Evolutionary conservation across 2,113 vertebrate genomes (phyloP).

Genomic region (Plestiodon gilberti): DNA sequence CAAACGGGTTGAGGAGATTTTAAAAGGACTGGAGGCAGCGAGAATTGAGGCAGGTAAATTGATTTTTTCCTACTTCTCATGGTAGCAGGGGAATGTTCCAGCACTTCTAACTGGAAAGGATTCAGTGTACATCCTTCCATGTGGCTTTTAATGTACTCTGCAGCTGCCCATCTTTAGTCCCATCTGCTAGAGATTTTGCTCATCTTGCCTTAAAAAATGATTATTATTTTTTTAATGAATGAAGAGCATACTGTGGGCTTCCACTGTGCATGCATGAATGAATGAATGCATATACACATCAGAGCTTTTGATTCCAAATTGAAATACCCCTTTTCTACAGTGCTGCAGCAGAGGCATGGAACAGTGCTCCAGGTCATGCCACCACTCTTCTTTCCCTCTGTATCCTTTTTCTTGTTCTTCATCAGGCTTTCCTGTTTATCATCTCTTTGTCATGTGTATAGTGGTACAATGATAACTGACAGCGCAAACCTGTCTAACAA

Average conservation of each 20-base stretch:
- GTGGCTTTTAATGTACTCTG: conserved; percentile 44
- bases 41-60: conserved; percentile 51
- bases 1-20: background rate
- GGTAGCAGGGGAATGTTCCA: background rate
- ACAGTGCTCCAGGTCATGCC: too few relatives aligned
- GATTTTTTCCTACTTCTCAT: conserved; percentile 15
- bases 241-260: background rate
- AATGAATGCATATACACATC: too few relatives aligned
- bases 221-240: conserved; percentile 48
- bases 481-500: too few relatives aligned
- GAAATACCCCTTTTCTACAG: too few relatives aligned
- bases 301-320: background rate
- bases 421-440: too few relatives aligned
- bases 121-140: conserved; percentile 18
- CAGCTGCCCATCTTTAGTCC: conserved; percentile 59
- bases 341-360: too few relatives aligned
- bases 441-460: too few relatives aligned
- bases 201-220: conserved; percentile 37
- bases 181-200: conserved; percentile 63
- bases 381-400: too few relatives aligned
- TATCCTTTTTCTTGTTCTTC: too few relatives aligned
- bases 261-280: background rate
- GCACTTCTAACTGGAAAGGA: conserved; percentile 30
- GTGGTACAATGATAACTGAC: too few relatives aligned
- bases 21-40: conserved; percentile 10